Conservation (phyloP, 2,888 invertebrate species). For the Abrostola triplasia region DNA sequence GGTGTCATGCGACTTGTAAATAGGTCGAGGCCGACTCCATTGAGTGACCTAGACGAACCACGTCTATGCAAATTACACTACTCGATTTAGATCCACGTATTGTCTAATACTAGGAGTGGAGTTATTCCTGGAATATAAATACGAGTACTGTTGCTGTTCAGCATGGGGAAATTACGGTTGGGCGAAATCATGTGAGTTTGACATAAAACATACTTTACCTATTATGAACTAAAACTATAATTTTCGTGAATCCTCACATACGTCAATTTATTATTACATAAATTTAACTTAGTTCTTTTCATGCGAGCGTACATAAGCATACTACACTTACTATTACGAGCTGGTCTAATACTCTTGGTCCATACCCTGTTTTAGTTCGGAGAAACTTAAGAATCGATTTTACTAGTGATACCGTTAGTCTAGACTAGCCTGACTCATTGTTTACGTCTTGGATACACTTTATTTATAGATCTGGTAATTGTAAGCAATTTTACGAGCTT, state of each 20-base stretch:
- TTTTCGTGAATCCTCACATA: neutral
- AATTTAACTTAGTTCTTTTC: neutral
- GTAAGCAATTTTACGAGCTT: constrained; percentile 42
- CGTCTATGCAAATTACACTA: constrained; percentile 53
- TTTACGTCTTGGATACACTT: constrained; percentile 54
- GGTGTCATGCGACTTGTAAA: constrained; percentile 69
- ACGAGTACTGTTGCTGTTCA: constrained; percentile 20
- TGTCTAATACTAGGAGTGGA: constrained; percentile 30
- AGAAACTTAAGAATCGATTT: constrained; percentile 70
- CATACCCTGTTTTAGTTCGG: constrained; percentile 64
- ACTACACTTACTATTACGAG: constrained; percentile 49
- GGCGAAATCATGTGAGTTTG: constrained; percentile 10
- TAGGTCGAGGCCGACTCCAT: constrained; percentile 78
- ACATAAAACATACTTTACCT: constrained; percentile 20
- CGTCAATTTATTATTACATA: too few species aligned
- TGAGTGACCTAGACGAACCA: constrained; percentile 65
- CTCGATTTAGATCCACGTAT: constrained; percentile 58
- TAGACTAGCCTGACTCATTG: constrained; percentile 63
- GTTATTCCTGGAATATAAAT: constrained; percentile 44
- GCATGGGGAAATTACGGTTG: constrained; percentile 27
- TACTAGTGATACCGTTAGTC: constrained; percentile 49
- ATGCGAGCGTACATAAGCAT: neutral
- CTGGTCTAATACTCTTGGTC: constrained; percentile 41
- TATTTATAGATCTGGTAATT: constrained; percentile 56
- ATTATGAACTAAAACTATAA: constrained; percentile 15